Evolutionary conservation across 1,140 invertebrate species (phyloP).

Genomic region (Sycobia sp.): DNA sequence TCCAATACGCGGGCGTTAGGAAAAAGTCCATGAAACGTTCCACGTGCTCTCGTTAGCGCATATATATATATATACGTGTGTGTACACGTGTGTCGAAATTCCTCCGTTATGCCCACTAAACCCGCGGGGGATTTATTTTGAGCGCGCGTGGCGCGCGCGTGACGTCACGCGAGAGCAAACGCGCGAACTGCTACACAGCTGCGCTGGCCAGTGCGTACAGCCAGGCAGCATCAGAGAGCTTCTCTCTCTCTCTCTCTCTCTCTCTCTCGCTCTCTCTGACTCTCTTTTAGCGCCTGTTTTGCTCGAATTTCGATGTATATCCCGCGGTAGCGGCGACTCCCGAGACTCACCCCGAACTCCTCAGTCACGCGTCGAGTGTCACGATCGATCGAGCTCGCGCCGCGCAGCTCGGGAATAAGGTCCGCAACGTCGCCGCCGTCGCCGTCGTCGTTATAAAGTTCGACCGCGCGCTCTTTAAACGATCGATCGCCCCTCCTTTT

Average conservation of each 20-base stretch:
- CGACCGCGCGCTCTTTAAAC: constrained; percentile 26
- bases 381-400: constrained; percentile 15
- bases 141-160: constrained; percentile 46
- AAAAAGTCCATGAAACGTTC: too few species aligned
- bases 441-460: too few species aligned
- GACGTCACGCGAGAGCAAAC: constrained; percentile 43
- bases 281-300: constrained; percentile 4
- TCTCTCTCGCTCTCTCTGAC: too few species aligned
- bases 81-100: constrained; percentile 49
- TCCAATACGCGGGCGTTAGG: too few species aligned
- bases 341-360: neutral
- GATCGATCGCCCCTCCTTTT: constrained; percentile 16
- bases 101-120: constrained; percentile 46
- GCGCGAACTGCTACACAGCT: neutral
- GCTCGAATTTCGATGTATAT: constrained; percentile 5
- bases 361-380: constrained; percentile 35
- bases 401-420: too few species aligned
- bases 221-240: too few species aligned
- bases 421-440: too few species aligned
- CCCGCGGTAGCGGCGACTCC: neutral
- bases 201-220: neutral
- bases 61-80: too few species aligned
- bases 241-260: too few species aligned
- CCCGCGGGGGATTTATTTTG: constrained; percentile 57
- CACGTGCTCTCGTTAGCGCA: too few species aligned